These are phyloP conservation scores for Globodera ellingtonae DNA, from an alignment of 1,140 invertebrate genomes.

Conservation along the genomic window DNA sequence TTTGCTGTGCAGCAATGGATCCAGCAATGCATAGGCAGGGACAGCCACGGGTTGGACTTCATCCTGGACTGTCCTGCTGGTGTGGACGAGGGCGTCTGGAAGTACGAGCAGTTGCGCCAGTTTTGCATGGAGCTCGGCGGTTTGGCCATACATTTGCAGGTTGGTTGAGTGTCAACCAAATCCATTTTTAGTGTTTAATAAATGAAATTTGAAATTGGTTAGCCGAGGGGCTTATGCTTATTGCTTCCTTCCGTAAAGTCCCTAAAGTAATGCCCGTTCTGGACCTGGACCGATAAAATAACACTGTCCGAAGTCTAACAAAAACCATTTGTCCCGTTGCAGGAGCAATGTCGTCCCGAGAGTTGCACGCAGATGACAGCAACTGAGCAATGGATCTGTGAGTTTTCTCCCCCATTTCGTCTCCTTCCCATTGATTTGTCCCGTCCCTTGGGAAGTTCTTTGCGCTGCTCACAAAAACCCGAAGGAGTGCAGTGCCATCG, in stretches of 20 bases:
- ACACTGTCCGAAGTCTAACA: too few species aligned
- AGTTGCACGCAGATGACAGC: conserved; percentile 99
- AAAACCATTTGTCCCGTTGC: conserved; percentile 67
- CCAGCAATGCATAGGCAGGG: conserved; percentile 90
- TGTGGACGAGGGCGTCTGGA: conserved; percentile 99
- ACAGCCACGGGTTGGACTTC: conserved; percentile 87
- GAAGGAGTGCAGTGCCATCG: conserved; percentile 99
- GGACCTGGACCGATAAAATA: too few species aligned
- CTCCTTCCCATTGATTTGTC: too few species aligned
- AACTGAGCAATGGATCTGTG: conserved; percentile 87
- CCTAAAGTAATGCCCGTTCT: too few species aligned
- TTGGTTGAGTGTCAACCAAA: conserved; percentile 47
- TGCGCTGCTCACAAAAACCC: conserved; percentile 99
- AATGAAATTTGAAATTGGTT: background rate
- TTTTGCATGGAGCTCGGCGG: conserved; percentile 83
- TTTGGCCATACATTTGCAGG: conserved; percentile 80
- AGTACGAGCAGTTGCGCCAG: conserved; percentile 94
- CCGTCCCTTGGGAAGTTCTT: conserved; percentile 66
- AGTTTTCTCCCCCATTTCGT: background rate
- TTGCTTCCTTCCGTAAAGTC: too few species aligned
- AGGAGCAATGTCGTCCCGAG: conserved; percentile 91
- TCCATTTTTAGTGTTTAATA: background rate
- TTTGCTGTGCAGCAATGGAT: conserved; percentile 98
- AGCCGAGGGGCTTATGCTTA: too few species aligned
- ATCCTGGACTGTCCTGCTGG: conserved; percentile 93